Evolutionary conservation across 2,113 vertebrate species (phyloP), one percentile per base, ranked within the genome.

Genomic region (Rhipidura dahli): DNA sequence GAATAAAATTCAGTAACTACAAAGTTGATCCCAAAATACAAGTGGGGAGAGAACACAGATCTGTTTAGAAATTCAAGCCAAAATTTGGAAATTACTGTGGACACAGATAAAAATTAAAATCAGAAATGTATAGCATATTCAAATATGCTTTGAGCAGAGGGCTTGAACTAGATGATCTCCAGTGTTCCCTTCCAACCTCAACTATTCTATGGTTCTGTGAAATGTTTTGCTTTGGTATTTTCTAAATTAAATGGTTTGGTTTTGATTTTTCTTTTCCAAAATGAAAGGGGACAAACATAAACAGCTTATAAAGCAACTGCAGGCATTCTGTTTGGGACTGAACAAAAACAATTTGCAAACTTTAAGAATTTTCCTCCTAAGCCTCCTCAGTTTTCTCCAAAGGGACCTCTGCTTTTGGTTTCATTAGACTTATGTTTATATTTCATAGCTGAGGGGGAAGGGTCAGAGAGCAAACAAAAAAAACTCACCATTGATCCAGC

Each of bases 191-290:
- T 87, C 87, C 51, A 87, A 92, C 87, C 83, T 94, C 94, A 95
- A 89, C 91, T 94, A 87, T 95, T 87, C 76, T 89, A 42, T 63
- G 89, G 80, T 76, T 89, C 82, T 94, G 40, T 90, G 73, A 93
- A 93, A 90, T 86, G 40, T 92, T 95, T 95, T 94, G 24, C 92
- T 94, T 90, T 76, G 90, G 75, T 92, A 79, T 97, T 95, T 91
- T 94, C 90, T 88, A 93, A 91, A 90, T 93, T 1, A 85, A 94
- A 96, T 83, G 57, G 65, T 54, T 85, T 90, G 78, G 65, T 20
- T 56, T 83, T 76, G 24, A 86, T 65, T 93, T 79, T 81, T 54
- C 49, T 88, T 69, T 81, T 69, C 75, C 85, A 83, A 79, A 94
- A 94, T 94, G 66, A 92, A 94, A 96, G n/a, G 26, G 75, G 53